Percentiles rank a stretch among this genome's conserved stretches.
Conservation (phyloP, 2,888 invertebrate species). For the Sycophila texana region DNA sequence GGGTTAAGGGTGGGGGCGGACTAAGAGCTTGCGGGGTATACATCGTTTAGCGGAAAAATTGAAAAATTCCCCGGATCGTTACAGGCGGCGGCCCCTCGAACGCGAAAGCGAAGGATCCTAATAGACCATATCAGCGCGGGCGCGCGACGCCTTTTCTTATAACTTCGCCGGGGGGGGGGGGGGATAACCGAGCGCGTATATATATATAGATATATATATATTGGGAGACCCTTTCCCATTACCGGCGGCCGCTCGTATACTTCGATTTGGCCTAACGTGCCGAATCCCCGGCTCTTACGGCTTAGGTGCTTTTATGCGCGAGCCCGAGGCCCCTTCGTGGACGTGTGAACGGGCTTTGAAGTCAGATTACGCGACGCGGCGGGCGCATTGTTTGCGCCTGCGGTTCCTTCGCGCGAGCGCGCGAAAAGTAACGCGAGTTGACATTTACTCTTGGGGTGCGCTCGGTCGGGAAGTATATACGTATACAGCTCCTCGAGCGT, state of each 20-base stretch:
- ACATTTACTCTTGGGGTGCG: slow-evolving; percentile 37
- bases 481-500: not conserved
- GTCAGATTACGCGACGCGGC: slow-evolving; percentile 48
- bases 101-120: slow-evolving; percentile 7
- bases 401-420: slow-evolving; percentile 38
- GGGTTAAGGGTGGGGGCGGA: not conserved
- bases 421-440: slow-evolving; percentile 39
- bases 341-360: slow-evolving; percentile 56
- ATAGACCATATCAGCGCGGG: slow-evolving; percentile 39
- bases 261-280: slow-evolving; percentile 55
- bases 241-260: slow-evolving; percentile 42
- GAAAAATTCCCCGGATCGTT: slow-evolving; percentile 50
- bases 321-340: not conserved
- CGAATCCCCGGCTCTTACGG: slow-evolving; percentile 52
- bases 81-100: slow-evolving; percentile 1
- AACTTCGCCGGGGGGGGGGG: not conserved
- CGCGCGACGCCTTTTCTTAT: not conserved
- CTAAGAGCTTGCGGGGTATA: slow-evolving; percentile 11
- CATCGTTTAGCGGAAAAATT: slow-evolving; percentile 54
- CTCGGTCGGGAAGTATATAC: slow-evolving; percentile 5
- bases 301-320: slow-evolving; percentile 45
- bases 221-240: slow-evolving; percentile 41
- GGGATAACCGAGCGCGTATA: not conserved
- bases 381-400: slow-evolving; percentile 42
- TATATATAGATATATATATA: too few species aligned